Conservation (phyloP, 2,797 vertebrate genomes). For the Phylloscopus collybita region DNA sequence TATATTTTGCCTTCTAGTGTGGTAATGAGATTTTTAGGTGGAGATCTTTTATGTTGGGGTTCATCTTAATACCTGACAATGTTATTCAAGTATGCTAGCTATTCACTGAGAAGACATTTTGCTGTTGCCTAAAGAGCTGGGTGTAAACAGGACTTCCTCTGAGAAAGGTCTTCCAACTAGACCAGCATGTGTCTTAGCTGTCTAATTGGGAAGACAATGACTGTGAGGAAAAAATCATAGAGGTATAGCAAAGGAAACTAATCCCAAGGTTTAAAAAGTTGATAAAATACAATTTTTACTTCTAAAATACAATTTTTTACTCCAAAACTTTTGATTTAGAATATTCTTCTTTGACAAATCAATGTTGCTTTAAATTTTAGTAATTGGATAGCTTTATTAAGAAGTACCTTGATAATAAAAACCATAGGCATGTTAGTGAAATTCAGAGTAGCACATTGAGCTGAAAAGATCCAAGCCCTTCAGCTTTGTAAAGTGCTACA, state of each 20-base stretch:
- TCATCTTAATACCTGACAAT: neutral
- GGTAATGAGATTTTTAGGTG: neutral
- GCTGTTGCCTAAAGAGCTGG: neutral
- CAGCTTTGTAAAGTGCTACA: neutral
- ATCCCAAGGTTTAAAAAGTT: neutral
- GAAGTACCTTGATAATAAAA: slow-evolving; percentile 36
- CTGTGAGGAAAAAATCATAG: neutral
- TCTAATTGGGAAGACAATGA: neutral
- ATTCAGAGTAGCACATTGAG: neutral
- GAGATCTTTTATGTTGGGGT: neutral
- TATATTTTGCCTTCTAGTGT: neutral
- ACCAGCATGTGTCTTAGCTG: neutral
- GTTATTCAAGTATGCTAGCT: neutral
- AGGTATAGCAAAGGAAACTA: neutral
- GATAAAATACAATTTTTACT: neutral
- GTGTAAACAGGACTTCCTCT: neutral
- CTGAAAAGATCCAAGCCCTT: neutral
- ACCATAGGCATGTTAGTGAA: neutral
- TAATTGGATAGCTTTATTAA: neutral
- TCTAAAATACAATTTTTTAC: neutral
- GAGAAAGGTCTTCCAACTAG: neutral
- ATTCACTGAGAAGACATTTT: neutral
- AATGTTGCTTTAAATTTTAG: slow-evolving; percentile 24
- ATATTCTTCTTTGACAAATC: neutral
- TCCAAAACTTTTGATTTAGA: neutral